Evolutionary conservation across 2,888 invertebrate species (phyloP).

Genomic region (Drosophila cracens): DNA sequence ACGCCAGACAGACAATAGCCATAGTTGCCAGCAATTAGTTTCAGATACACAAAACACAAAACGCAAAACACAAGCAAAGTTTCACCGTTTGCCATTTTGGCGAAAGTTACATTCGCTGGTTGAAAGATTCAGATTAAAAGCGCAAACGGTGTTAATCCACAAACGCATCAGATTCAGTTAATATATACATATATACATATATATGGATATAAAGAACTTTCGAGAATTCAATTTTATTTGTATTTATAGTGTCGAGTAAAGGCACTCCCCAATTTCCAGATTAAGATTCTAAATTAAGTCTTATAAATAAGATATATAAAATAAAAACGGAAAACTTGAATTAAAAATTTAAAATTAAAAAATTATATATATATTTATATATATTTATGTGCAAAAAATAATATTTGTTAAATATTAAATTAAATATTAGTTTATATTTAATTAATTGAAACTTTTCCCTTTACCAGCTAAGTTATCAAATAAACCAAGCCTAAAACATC

Average conservation of each 20-base stretch:
- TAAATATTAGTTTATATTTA: too few relatives aligned
- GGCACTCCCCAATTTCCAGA: neutral
- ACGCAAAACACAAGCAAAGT: slow-evolving; percentile 4
- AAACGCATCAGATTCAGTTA: slow-evolving; percentile 3
- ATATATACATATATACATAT: neutral
- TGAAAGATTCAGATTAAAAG: slow-evolving; percentile 48
- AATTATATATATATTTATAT: neutral
- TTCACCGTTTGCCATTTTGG: slow-evolving; percentile 47
- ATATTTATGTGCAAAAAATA: neutral
- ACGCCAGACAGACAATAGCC: slow-evolving; percentile 57
- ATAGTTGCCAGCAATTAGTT: slow-evolving; percentile 62
- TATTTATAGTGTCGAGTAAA: neutral
- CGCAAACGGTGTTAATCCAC: slow-evolving; percentile 37
- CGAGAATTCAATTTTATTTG: neutral
- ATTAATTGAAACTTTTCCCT: neutral
- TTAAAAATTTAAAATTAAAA: neutral
- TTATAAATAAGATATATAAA: neutral
- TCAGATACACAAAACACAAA: slow-evolving; percentile 35
- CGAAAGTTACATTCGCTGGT: slow-evolving; percentile 50
- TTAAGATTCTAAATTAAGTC: neutral
- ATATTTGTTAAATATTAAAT: too few relatives aligned
- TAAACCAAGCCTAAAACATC: neutral
- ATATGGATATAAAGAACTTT: neutral
- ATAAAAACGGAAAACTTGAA: fast-evolving
- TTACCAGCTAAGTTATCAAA: too few relatives aligned